Conservation (phyloP, 2,888 invertebrate genomes). For the Yponomeuta cagnagella region DNA sequence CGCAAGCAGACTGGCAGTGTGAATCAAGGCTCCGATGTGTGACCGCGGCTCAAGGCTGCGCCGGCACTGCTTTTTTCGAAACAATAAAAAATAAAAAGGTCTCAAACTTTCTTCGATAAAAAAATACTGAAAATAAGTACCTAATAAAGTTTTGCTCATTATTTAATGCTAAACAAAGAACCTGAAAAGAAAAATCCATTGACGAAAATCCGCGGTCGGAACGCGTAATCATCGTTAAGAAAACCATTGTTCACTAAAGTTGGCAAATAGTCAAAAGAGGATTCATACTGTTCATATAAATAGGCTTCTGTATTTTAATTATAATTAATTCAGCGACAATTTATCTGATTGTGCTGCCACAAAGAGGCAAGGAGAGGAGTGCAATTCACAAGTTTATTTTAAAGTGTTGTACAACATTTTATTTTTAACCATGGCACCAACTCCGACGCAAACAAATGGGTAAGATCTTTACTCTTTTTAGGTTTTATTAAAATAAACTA, state of each 20-base stretch:
- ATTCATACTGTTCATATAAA: slow-evolving; percentile 3
- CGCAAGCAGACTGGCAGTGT: not conserved
- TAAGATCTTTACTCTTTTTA: not conserved
- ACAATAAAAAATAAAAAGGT: not conserved
- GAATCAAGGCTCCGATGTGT: not conserved
- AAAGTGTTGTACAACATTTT: not conserved
- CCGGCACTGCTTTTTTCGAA: not conserved
- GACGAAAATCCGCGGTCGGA: not conserved
- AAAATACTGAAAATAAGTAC: not conserved
- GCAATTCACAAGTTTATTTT: not conserved
- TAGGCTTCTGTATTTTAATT: not conserved
- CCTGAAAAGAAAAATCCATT: not conserved
- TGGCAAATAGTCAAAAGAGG: slow-evolving; percentile 6
- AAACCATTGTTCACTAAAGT: slow-evolving; percentile 5
- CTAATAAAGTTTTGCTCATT: not conserved
- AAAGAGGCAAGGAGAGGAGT: not conserved
- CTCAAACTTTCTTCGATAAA: not conserved
- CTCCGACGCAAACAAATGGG: slow-evolving; percentile 6
- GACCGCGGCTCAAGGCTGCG: not conserved
- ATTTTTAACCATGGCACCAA: not conserved
- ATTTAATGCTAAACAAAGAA: not conserved
- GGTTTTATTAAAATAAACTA: no score
- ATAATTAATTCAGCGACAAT: slow-evolving; percentile 5
- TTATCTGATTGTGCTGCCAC: not conserved
- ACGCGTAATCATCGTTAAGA: slow-evolving; percentile 4